Evolutionary conservation across 2,797 vertebrate genomes (phyloP).

Genomic region (Ctenosaura bakeri): DNA sequence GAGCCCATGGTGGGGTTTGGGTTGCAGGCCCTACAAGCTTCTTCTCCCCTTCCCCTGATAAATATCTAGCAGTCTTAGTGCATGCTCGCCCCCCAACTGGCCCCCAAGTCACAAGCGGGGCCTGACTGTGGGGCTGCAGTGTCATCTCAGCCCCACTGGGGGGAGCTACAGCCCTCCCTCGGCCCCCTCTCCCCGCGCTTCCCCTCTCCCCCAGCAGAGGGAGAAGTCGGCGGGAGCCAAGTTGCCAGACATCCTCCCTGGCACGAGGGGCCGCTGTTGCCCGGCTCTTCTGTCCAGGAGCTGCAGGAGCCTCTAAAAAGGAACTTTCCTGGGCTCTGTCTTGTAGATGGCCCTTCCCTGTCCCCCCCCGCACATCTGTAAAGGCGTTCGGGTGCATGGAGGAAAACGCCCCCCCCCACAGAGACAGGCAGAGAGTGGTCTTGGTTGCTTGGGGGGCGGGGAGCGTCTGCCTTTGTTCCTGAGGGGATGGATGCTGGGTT

Average conservation of each 20-base stretch:
- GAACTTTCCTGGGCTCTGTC: too few species aligned
- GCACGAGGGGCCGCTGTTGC: background rate
- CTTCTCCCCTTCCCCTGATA: background rate
- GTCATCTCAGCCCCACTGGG: background rate
- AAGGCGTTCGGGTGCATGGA: background rate
- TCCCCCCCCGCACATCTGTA: background rate
- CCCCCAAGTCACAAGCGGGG: too few species aligned
- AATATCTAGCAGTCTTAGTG: background rate
- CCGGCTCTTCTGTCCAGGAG: too few species aligned
- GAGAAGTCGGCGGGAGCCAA: background rate
- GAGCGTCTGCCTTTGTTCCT: too few species aligned
- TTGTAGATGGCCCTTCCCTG: background rate
- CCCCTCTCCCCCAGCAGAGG: background rate
- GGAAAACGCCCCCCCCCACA: background rate
- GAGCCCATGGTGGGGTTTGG: too few species aligned
- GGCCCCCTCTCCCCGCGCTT: background rate
- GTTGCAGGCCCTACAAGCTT: too few species aligned
- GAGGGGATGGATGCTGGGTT: too few species aligned
- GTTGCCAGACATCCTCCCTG: background rate
- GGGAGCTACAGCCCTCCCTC: background rate
- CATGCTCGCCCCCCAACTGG: too few species aligned
- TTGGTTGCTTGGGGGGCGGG: too few species aligned
- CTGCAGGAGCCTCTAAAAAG: too few species aligned
- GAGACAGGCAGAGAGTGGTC: background rate
- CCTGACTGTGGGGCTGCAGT: background rate